phyloP scores from a whole-genome alignment of 2,888 invertebrate species.

The Pilophorus perplexus region DNA sequence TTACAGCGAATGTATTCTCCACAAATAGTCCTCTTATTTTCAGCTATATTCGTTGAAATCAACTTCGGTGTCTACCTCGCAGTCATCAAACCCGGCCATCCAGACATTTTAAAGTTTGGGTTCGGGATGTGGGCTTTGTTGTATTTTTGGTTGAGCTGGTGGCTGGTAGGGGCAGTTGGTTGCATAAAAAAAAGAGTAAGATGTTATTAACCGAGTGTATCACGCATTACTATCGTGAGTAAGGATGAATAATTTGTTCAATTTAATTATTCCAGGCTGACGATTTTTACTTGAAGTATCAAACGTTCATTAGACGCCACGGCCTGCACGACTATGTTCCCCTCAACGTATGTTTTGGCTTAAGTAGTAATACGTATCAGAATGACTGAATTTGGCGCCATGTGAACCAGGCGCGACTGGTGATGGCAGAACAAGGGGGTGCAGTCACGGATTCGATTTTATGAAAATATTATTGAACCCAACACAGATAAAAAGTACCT shows the following conservation, averaged over 20 bases:
- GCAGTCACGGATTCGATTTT: too few species aligned
- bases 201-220: neutral
- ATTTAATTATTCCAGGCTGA: slow-evolving; percentile 5
- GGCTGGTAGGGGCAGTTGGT: neutral
- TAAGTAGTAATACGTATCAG: too few species aligned
- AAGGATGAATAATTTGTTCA: neutral
- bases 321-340: slow-evolving; percentile 18
- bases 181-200: neutral
- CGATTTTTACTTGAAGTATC: neutral
- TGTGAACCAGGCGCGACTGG: too few species aligned
- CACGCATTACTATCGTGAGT: too few species aligned
- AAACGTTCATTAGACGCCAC: neutral
- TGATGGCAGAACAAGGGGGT: too few species aligned
- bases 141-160: too few species aligned
- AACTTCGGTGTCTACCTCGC: neutral
- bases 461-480: too few species aligned
- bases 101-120: neutral
- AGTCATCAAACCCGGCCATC: neutral
- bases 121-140: too few species aligned
- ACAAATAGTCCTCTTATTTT: neutral
- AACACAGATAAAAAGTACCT: too few species aligned
- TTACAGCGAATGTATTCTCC: neutral
- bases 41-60: neutral
- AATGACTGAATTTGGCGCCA: too few species aligned
- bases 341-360: slow-evolving; percentile 19